Base-by-base conservation (phyloP, 2,888 invertebrate genomes). In the Protula sp. region DNA sequence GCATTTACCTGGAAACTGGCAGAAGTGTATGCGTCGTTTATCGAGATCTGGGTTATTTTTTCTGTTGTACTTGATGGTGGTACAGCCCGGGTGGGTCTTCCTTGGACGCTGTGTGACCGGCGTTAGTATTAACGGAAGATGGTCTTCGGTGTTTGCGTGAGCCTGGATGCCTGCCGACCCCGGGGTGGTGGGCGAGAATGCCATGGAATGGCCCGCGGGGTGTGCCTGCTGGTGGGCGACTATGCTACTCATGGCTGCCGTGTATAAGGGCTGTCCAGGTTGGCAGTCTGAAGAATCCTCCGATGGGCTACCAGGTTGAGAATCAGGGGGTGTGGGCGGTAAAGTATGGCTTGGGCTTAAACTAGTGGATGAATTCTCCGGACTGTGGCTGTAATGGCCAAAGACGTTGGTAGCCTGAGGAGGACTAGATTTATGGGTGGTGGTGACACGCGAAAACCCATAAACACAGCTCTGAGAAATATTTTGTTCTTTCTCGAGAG, bases 11-110 rank as follows among this genome's bases (percentile, higher is more conserved):
- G 91, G 88, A 82, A 92, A 95, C 85, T 94, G 92, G 85, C 97
- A 97, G 83, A 92, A 94, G 81, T 97, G 95, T 74, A 95, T 94
- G 77, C 97, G 84, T 71, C 95, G 85, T 82, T 95, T 95, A 82
- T 97, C 95, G 72, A 97, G 83, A 81, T 97, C 95, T 0, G 95
- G 95, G 83, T 97, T 97, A 83, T 95, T 95, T 78, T 94, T 86
- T 69, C 95, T 85, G 84, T 95, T 95, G 84, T 92, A 94, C 77
- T 90, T 91, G 66, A 80, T 79, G 30, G 81, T 80, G 9, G 80
- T 75, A 63, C 80, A 80, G 2, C 79, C 79, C 1, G 80, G 79
- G 57, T 79, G 79, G 5, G 79, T 81, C 58, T 66, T 63, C 30
- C 75, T 58, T 2, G 67, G 71, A 19, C 60, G 56, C 22, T 59